Base-by-base conservation (phyloP, 2,113 vertebrate genomes). In the Holacanthus passer region DNA sequence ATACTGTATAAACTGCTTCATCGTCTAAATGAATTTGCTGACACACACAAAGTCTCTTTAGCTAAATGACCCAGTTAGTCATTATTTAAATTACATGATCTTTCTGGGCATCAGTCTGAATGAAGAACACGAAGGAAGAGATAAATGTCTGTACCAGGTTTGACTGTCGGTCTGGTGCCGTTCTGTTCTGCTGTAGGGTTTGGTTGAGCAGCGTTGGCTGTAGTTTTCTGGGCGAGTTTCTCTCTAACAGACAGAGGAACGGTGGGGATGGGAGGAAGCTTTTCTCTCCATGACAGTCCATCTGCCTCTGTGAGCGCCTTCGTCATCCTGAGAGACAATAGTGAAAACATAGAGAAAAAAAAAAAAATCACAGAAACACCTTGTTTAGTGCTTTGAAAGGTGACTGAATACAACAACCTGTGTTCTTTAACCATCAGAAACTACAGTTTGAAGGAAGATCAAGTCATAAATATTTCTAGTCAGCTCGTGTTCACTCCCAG, bases 261-360 rank as follows among this genome's bases (percentile, higher is more conserved):
- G 0, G 94, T 77, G 7, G 98, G 97, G 86, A 97, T 96, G 5
- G 96, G 93, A 0, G 97, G 97, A 53, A 99, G 96, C 86, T 97
- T 97, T 84, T 96, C 95, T 70, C 97, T 96, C 97, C 98, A 99
- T 10, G 95, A 94, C 0, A 88, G 88, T 0, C 98, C 98, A 27
- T 97, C 95, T 6, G 94, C 95, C 64, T 97, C 97, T 60, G 95
- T 93, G 76, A 99, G 92, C 3, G 92, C 96, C 93, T 97, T 97
- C 17, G 96, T 96, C 97, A 98, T 99, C 93, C 98, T 99, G 92
- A 41, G 22, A 53, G 16, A 91, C 29, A 9, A 27, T 1, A 22
- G 45, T 22, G 31, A 39, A 17, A 24, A 16, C 2, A 52, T 13
- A 4, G 17, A 9, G 7, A 75, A 39, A 5, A 7, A 2, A 19